Conservation (phyloP, 2,888 invertebrate species). For the Spilarctia lutea region DNA sequence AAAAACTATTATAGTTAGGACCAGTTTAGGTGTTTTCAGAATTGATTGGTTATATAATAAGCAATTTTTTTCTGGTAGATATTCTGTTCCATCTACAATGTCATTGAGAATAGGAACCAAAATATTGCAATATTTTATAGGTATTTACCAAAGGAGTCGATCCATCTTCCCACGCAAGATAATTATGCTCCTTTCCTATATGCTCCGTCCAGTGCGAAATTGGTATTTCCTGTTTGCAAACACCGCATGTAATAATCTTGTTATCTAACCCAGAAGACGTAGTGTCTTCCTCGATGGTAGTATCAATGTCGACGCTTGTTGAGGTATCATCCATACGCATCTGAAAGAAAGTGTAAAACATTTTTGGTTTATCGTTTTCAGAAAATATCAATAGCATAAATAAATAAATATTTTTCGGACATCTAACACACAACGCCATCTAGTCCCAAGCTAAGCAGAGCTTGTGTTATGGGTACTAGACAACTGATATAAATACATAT, state of each 20-base stretch:
- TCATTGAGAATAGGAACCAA: not conserved
- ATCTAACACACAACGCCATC: too few species aligned
- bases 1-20: not conserved
- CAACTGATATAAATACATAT: too few species aligned
- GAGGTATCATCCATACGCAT: not conserved
- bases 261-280: constrained; percentile 8
- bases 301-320: constrained; percentile 5
- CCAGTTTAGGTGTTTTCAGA: not conserved
- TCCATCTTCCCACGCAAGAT: constrained; percentile 68
- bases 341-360: constrained; percentile 8
- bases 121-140: not conserved
- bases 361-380: not conserved
- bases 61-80: not conserved
- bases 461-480: too few species aligned
- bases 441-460: too few species aligned
- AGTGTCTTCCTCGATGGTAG: not conserved
- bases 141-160: constrained; percentile 74
- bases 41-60: not conserved
- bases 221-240: constrained; percentile 15
- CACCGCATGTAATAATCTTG: constrained; percentile 23
- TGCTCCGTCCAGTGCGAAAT: constrained; percentile 53
- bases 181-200: constrained; percentile 60
- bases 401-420: too few species aligned
- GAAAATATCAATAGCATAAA: too few species aligned
- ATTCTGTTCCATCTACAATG: not conserved